Evolutionary conservation across 2,888 invertebrate genomes (phyloP), one percentile per base, ranked within the genome.

Genomic region (Drosophila cognata): DNA sequence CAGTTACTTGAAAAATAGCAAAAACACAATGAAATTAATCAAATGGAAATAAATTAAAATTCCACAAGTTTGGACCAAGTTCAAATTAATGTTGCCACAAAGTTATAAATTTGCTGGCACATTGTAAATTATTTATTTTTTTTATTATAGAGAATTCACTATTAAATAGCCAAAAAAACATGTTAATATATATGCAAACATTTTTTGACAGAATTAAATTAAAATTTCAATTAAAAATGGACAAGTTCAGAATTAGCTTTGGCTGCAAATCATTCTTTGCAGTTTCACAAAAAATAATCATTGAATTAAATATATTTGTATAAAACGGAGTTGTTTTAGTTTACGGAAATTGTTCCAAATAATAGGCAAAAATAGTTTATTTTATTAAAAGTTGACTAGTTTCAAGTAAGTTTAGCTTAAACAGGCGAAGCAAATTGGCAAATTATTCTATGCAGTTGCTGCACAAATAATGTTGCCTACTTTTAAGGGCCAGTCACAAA

Each of bases 381-480:
- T 21, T 21, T 21, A 28, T 50, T 10, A 5, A 28, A 28, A 50
- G 10, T 28, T 28, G 10, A 18, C 28, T 13, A 18, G 25, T 11
- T 53, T 35, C 8, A 16, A 16, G 11, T 21, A 5, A 16, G 16
- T 5, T 52, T 33, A 0, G 25, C 4, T 46, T 16, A 16, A 25
- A 48, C 7, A 16, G 7, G 4, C 25, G 1, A 0, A 6, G n/a
- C 36, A 64, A 29, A 18, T 18, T 38, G 18, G 1, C 1, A 10
- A 10, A 43, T 33, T 53, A 2, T 36, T 7, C 2, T 7, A 1
- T 21, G 51, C 62, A 66, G 66, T 52, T 78, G 63, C 36, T 25
- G 4, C 13, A 52, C 21, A 48, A 51, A 64, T 11, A 33, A 8
- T 43, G 41, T 61, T 61, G 74, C 60, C 60, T 68, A 61, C 57